A percentile compares a stretch with the other conserved stretches of the same genome.
Evolutionary conservation across 2,797 vertebrate species (phyloP).

Genomic region (Rhyacichthys aspro): DNA sequence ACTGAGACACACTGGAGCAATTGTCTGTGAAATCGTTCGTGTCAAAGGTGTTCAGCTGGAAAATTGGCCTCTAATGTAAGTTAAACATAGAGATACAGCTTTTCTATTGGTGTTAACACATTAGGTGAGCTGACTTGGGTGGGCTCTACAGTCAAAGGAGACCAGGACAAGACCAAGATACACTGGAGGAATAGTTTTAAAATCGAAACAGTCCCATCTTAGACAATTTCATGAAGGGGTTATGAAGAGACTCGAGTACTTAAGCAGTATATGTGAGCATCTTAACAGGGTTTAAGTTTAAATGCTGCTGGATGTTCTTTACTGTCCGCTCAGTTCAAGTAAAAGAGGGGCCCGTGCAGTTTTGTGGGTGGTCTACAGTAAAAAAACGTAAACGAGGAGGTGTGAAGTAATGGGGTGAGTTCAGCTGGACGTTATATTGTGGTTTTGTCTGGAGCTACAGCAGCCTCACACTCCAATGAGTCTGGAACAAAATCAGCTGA

Average conservation of each 20-base stretch:
- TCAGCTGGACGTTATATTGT: background rate
- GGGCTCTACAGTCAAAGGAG: no score
- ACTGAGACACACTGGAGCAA: background rate
- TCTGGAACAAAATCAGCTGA: no score
- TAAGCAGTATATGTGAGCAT: no score
- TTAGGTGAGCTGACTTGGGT: background rate
- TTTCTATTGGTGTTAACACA: background rate
- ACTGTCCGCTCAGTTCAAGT: constrained; percentile 22
- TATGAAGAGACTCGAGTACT: no score
- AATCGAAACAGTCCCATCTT: no score
- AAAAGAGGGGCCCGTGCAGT: constrained; percentile 2
- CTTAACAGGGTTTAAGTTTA: no score
- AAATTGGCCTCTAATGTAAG: constrained; percentile 8
- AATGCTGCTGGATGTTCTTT: no score
- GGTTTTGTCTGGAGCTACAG: constrained; percentile 40
- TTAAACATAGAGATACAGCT: no score
- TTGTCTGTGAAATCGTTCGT: constrained; percentile 9
- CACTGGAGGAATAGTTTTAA: no score
- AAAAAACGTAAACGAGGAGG: constrained; percentile 1
- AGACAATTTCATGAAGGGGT: no score
- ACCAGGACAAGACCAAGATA: background rate
- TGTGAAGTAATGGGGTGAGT: constrained; percentile 29
- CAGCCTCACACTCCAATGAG: constrained; percentile 10
- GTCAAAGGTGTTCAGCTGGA: constrained; percentile 25
- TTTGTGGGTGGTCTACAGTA: constrained; percentile 45